phyloP scores from a whole-genome alignment of 2,113 vertebrate genomes.

The Pangasianodon gigas region DNA sequence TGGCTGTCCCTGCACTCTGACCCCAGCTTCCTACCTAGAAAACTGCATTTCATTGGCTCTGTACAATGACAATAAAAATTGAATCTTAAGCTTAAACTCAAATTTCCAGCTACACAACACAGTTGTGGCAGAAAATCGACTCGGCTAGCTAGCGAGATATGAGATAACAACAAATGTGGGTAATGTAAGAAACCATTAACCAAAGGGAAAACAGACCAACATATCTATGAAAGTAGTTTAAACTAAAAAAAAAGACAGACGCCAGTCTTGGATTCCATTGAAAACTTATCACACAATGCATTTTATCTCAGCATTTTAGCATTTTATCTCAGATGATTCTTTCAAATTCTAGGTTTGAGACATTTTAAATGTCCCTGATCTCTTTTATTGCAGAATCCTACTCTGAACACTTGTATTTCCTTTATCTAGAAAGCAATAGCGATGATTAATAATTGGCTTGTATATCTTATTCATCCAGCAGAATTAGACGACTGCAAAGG shows the following conservation, averaged over 20 bases:
- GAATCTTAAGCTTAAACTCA: too few relatives aligned
- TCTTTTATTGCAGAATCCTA: neutral
- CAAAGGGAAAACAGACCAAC: neutral
- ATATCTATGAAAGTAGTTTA: neutral
- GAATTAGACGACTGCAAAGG: neutral
- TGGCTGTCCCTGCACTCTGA: too few relatives aligned
- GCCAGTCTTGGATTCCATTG: neutral
- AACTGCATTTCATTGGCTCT: too few relatives aligned
- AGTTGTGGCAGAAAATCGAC: too few relatives aligned
- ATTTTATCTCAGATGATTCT: neutral
- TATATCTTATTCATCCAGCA: constrained; percentile 11
- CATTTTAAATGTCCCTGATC: neutral
- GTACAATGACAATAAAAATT: neutral
- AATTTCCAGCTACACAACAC: too few relatives aligned
- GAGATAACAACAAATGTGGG: neutral
- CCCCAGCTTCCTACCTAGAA: too few relatives aligned
- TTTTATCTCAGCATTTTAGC: too few relatives aligned
- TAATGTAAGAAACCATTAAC: neutral
- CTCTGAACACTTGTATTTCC: neutral
- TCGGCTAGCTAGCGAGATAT: neutral
- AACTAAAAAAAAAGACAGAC: neutral
- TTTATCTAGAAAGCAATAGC: constrained; percentile 1
- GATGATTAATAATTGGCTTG: neutral
- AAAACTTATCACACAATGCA: neutral
- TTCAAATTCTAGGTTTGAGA: neutral